Evolutionary conservation across 2,888 invertebrate genomes (phyloP), one percentile per base, ranked within the genome.

Genomic region (Herminia tarsipennalis): DNA sequence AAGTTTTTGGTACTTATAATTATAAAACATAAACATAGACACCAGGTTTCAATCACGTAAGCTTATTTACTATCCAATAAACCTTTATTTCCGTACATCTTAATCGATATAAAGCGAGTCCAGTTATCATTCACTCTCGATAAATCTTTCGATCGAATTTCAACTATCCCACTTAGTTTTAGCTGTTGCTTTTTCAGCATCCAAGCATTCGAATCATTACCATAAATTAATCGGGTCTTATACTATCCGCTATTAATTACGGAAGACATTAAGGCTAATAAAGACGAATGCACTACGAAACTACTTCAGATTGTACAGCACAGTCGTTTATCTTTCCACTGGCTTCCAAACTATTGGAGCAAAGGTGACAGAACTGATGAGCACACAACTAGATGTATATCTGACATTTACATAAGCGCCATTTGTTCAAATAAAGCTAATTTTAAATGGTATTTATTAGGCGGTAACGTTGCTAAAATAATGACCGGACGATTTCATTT

Each of bases 261-360:
- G 45, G 53, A 21, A 41, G 35, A 30, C 46, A 57, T 60, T 57
- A 60, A 29, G 21, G 8, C 33, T 54, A 51, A 58, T 51, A 46
- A 46, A 53, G 61, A 57, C 39, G 35, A 51, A 60, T 37, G 38
- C 18, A n/a, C 25, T 41, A 16, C n/a, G 37, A 8, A 2, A 38
- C 27, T 33, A 13, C 45, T 28, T 33, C 28, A 35, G 30, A 39
- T 28, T 33, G 18, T 29, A 27, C 13, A 12, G 5, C 5, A n/a
- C n/a, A 16, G 12, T 29, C 33, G 29, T 46, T 30, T 39, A 27
- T 30, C 25, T 33, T 5, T 5, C 13, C 12, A 2, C 34, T 34
- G 12, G 17, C 38, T 38, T 17, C 9, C n/a, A 10, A 18, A 8
- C 16, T 21, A 37, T 34, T 38, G 27, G 17, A 28, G 24, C 33